Conservation (phyloP, 2,113 vertebrate genomes). For the Laticauda colubrina region DNA sequence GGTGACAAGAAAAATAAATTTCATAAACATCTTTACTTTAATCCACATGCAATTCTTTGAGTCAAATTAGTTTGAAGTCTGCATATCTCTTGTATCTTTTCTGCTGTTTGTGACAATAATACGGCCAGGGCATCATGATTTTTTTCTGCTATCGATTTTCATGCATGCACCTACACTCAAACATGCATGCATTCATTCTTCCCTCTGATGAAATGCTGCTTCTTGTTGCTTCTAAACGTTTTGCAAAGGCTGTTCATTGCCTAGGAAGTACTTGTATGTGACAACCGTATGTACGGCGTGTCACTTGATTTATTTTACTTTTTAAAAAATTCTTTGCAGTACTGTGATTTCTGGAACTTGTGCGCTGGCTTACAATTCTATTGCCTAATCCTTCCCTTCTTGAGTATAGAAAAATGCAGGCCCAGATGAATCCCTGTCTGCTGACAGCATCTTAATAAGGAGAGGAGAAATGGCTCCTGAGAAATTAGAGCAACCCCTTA, state of each 20-base stretch:
- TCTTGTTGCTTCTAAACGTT: not conserved
- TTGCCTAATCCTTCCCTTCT: not conserved
- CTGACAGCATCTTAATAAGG: conserved; percentile 32
- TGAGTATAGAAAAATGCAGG: not conserved
- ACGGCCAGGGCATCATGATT: not conserved
- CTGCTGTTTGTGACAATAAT: not conserved
- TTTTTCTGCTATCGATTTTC: not conserved
- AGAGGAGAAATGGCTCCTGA: not conserved
- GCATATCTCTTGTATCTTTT: not conserved
- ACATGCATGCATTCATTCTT: not conserved
- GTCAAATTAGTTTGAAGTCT: not conserved
- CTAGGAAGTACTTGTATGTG: not conserved
- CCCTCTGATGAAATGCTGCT: not conserved
- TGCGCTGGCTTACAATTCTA: not conserved
- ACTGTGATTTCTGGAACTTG: not conserved
- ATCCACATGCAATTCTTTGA: too few relatives aligned
- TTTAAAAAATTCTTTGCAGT: not conserved
- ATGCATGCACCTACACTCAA: not conserved
- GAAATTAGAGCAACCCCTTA: conserved; percentile 12
- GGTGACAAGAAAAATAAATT: not conserved
- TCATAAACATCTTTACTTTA: not conserved
- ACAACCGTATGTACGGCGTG: not conserved
- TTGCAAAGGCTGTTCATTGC: not conserved
- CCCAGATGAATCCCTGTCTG: conserved; percentile 26
- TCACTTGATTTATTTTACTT: not conserved